Conservation (phyloP, 2,888 invertebrate species). For the Polydrusus pterygomalis region DNA sequence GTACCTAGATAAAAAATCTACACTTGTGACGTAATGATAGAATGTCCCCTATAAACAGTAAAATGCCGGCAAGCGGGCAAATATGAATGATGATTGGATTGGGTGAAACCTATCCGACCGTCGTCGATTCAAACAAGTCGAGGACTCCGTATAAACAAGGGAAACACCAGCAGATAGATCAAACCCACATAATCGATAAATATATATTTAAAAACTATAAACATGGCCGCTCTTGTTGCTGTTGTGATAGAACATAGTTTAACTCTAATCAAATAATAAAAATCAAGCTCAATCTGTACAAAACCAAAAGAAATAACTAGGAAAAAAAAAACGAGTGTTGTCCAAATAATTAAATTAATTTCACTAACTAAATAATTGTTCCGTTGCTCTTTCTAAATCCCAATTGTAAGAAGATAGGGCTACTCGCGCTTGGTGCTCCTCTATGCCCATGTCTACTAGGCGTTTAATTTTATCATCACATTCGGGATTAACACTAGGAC, state of each 20-base stretch:
- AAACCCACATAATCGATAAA: slow-evolving; percentile 6
- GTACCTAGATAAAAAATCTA: too few species aligned
- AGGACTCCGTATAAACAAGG: too few species aligned
- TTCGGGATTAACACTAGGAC: slow-evolving; percentile 84
- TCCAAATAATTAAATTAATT: slow-evolving; percentile 28
- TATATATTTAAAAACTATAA: slow-evolving; percentile 21
- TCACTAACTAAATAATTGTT: slow-evolving; percentile 88
- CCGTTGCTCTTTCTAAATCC: slow-evolving; percentile 94
- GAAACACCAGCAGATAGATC: background rate
- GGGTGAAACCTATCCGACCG: too few species aligned
- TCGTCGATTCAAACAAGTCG: too few species aligned
- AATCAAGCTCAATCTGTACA: slow-evolving; percentile 17
- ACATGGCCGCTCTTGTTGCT: background rate
- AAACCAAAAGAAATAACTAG: slow-evolving; percentile 23
- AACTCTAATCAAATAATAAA: slow-evolving; percentile 4
- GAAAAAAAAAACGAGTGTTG: slow-evolving; percentile 2
- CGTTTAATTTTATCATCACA: slow-evolving; percentile 91
- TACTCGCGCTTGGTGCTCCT: slow-evolving; percentile 90
- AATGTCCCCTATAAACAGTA: too few species aligned
- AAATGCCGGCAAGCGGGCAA: too few species aligned
- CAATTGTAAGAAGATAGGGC: slow-evolving; percentile 95
- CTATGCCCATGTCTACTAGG: slow-evolving; percentile 95
- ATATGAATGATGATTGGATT: too few species aligned
- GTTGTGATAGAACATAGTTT: slow-evolving; percentile 5
- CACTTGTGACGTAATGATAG: too few species aligned